These are phyloP conservation scores for Drosophila histrio DNA, from an alignment of 2,888 invertebrate genomes.

Conservation along the genomic window DNA sequence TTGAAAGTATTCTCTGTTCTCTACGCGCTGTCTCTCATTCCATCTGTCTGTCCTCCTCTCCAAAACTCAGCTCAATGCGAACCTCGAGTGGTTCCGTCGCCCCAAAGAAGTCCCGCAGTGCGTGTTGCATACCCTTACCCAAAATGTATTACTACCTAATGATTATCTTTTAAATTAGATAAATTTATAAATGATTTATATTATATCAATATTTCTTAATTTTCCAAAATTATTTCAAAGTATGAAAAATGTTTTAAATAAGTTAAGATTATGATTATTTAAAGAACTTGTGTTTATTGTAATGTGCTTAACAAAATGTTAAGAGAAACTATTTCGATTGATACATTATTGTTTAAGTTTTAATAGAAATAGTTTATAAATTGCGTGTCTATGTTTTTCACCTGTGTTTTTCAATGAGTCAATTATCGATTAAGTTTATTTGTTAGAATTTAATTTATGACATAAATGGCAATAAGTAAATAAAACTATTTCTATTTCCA, in stretches of 20 bases:
- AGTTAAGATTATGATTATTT: too few relatives aligned
- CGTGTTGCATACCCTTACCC: constrained; percentile 27
- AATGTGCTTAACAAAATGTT: too few relatives aligned
- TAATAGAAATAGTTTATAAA: too few relatives aligned
- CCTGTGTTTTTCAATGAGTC: neutral
- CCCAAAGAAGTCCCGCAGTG: constrained; percentile 6
- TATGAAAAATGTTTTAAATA: neutral
- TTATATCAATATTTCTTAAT: neutral
- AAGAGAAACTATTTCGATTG: too few relatives aligned
- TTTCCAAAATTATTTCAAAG: neutral
- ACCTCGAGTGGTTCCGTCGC: constrained; percentile 31
- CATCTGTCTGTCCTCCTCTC: constrained; percentile 8
- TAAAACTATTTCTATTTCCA: too few relatives aligned
- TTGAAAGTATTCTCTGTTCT: constrained; percentile 55
- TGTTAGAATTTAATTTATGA: neutral
- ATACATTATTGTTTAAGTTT: too few relatives aligned
- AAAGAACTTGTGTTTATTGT: too few relatives aligned
- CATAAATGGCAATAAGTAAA: too few relatives aligned
- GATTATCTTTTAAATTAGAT: neutral
- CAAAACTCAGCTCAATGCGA: constrained; percentile 36
- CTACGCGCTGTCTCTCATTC: constrained; percentile 13
- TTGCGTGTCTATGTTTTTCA: neutral
- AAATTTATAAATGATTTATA: too few relatives aligned
- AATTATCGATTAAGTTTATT: neutral
- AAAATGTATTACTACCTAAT: neutral